Conservation (phyloP, 1,140 invertebrate species). For the Drosophila rhopaloa region DNA sequence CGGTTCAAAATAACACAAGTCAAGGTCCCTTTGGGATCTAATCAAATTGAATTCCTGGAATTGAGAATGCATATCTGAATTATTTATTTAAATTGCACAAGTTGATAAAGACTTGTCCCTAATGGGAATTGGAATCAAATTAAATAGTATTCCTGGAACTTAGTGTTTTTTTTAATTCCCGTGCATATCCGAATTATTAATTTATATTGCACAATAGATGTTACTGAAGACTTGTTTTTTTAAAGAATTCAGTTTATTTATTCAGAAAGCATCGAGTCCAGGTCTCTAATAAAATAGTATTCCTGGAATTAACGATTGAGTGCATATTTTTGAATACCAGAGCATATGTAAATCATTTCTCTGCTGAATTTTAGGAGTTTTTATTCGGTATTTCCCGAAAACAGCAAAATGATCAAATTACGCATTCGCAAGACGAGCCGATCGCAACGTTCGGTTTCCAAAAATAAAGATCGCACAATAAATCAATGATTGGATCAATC, state of each 20-base stretch:
- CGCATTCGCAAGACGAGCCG: slow-evolving; percentile 23
- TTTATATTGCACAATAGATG: no score
- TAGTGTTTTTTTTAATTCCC: no score
- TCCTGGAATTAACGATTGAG: slow-evolving; percentile 24
- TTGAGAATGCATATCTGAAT: slow-evolving; percentile 4
- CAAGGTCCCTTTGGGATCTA: slow-evolving; percentile 20
- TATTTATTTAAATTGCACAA: no score
- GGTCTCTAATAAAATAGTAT: slow-evolving; percentile 3
- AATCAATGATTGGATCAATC: slow-evolving; percentile 68
- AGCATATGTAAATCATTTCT: slow-evolving; percentile 24
- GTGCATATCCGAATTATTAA: no score
- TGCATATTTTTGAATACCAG: background rate
- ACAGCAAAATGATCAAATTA: slow-evolving; percentile 50
- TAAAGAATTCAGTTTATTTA: no score
- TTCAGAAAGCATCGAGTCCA: no score
- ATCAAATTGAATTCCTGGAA: slow-evolving; percentile 28
- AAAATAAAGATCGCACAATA: slow-evolving; percentile 54
- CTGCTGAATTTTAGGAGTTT: slow-evolving; percentile 22
- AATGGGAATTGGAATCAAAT: no score
- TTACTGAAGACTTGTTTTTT: no score
- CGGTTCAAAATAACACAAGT: slow-evolving; percentile 16
- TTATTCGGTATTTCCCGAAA: slow-evolving; percentile 15
- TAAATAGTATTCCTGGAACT: no score
- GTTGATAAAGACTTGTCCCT: no score
- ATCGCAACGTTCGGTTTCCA: slow-evolving; percentile 8